phyloP scores from a whole-genome alignment of 2,797 vertebrate genomes.

The Galago senegalensis region DNA sequence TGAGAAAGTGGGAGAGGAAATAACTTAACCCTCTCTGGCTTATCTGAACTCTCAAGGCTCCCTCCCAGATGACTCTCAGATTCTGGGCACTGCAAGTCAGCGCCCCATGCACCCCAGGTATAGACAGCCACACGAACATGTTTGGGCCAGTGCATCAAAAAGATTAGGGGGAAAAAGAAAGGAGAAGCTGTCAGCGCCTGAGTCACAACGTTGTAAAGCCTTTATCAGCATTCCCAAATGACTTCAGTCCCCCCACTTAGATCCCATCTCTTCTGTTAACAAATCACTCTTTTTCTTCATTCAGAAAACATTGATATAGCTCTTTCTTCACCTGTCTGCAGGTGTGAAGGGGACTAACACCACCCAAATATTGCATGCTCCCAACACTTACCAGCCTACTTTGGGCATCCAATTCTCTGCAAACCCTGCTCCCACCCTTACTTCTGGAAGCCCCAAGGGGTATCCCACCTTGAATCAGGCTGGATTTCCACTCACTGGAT shows the following conservation, averaged over 20 bases:
- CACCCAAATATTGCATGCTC: background rate
- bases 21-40: slow-evolving; percentile 5
- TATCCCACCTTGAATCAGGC: background rate
- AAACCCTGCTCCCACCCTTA: background rate
- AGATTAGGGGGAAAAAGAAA: background rate
- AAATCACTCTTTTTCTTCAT: background rate
- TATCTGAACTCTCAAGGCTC: background rate
- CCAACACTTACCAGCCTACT: background rate
- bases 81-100: rapidly evolving
- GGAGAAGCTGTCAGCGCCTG: background rate
- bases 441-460: background rate
- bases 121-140: background rate
- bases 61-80: background rate
- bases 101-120: too few relatives aligned
- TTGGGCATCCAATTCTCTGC: background rate
- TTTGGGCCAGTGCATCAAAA: background rate
- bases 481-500: slow-evolving; percentile 19
- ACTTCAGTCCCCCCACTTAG: background rate
- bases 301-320: background rate
- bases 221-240: background rate
- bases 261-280: background rate
- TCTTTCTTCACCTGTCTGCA: background rate
- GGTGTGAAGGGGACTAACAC: background rate
- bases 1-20: background rate
- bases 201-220: background rate